Evolutionary conservation across 1,140 invertebrate species (phyloP).

Genomic region (Planococcus citri): DNA sequence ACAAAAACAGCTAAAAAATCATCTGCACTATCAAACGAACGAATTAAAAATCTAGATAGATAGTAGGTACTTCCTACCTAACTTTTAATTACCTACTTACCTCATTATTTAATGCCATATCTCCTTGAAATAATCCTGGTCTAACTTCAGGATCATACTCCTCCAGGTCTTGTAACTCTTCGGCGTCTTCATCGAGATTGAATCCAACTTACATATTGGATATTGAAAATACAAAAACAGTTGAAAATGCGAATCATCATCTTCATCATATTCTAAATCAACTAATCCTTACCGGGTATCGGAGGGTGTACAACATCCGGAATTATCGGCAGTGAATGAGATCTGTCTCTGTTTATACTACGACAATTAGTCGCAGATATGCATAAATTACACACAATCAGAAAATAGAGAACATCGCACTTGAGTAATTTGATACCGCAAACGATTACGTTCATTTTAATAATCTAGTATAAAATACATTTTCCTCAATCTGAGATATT

Average conservation of each 20-base stretch:
- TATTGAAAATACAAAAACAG: background rate
- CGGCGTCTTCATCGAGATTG: conserved; percentile 21
- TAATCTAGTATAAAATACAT: background rate
- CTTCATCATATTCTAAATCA: background rate
- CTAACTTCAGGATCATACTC: conserved; percentile 49
- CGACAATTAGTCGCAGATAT: background rate
- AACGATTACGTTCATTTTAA: background rate
- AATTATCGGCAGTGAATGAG: background rate
- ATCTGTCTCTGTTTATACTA: background rate
- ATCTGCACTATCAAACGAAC: no score
- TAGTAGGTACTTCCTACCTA: no score
- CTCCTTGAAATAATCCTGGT: conserved; percentile 53
- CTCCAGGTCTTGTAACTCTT: conserved; percentile 25
- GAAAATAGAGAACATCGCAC: background rate
- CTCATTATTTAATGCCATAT: conserved; percentile 46
- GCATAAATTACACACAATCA: background rate
- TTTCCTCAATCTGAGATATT: background rate
- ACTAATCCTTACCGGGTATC: background rate
- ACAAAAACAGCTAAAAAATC: no score
- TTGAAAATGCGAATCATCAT: background rate
- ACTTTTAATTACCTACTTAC: no score
- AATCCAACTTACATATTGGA: background rate
- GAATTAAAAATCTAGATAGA: no score
- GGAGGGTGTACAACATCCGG: conserved; percentile 4
- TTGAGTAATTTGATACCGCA: no score